A percentile compares a stretch with the other conserved stretches of the same genome.
Conservation (phyloP, 2,113 vertebrate species). For the Charadrius vociferus region DNA sequence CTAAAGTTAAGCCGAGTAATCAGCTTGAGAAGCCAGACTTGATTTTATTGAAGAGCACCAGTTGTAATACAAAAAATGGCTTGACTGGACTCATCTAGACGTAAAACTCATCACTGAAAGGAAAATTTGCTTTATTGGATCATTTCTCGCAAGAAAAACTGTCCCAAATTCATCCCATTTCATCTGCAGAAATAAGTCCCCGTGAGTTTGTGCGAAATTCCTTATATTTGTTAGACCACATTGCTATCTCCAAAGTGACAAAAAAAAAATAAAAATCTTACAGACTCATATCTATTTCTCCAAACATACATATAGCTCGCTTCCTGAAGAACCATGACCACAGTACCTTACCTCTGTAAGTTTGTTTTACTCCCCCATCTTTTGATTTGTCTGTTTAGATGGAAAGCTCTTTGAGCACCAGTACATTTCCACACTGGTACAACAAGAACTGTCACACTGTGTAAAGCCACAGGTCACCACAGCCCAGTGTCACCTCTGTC, state of each 20-base stretch:
- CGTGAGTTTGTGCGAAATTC: background rate
- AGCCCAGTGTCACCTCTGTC: background rate
- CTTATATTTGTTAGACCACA: background rate
- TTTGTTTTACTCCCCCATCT: background rate
- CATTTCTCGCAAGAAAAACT: background rate
- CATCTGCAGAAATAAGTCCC: background rate
- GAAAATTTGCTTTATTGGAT: background rate
- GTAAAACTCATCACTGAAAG: background rate
- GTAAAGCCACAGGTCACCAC: background rate
- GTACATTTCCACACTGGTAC: background rate
- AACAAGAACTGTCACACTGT: background rate
- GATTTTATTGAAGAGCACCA: background rate
- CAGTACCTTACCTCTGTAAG: background rate
- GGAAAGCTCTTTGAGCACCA: background rate
- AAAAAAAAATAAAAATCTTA: too few relatives aligned
- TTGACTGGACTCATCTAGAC: background rate
- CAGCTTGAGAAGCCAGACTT: background rate
- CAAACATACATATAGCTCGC: accelerated
- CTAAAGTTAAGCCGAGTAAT: background rate
- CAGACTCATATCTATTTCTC: background rate
- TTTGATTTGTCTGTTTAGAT: background rate
- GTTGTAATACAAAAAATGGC: background rate
- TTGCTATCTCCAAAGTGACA: background rate
- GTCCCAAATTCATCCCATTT: background rate
- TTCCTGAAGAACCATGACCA: background rate